Evolutionary conservation across 64 coral and sea anemone genomes (phyloP).

Genomic region (Montipora foliosa): DNA sequence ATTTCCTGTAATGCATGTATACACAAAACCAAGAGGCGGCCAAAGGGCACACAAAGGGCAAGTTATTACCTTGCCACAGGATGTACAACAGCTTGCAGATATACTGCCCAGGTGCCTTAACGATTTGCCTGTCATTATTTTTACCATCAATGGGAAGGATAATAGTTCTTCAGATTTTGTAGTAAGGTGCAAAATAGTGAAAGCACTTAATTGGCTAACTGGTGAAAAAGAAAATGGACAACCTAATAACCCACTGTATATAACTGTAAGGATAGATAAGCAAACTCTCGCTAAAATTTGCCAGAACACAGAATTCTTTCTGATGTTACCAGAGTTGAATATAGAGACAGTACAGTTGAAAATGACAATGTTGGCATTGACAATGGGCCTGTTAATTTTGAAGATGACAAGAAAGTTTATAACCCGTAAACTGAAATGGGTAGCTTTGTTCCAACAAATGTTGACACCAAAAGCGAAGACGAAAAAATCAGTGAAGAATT

Average conservation of each 20-base stretch:
- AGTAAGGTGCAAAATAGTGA: neutral
- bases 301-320: neutral
- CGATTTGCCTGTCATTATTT: slow-evolving; percentile 17
- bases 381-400: neutral
- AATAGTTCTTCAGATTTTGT: slow-evolving; percentile 6
- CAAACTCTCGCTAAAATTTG: neutral
- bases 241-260: slow-evolving; percentile 30
- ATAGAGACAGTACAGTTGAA: neutral
- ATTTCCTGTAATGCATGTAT: too few relatives aligned
- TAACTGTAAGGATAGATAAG: slow-evolving; percentile 24
- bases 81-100: too few relatives aligned
- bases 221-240: slow-evolving; percentile 20
- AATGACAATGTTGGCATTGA: neutral
- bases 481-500: slow-evolving; percentile 43
- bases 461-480: slow-evolving; percentile 22
- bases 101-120: neutral
- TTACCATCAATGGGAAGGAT: slow-evolving; percentile 13
- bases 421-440: slow-evolving; percentile 24
- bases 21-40: too few relatives aligned
- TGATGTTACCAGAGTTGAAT: neutral
- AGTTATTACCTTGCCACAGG: too few relatives aligned
- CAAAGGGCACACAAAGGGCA: too few relatives aligned
- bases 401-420: slow-evolving; percentile 40
- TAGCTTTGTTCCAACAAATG: slow-evolving; percentile 66
- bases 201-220: slow-evolving; percentile 13